phyloP scores from a whole-genome alignment of 2,888 invertebrate species.

The Biston betularia region DNA sequence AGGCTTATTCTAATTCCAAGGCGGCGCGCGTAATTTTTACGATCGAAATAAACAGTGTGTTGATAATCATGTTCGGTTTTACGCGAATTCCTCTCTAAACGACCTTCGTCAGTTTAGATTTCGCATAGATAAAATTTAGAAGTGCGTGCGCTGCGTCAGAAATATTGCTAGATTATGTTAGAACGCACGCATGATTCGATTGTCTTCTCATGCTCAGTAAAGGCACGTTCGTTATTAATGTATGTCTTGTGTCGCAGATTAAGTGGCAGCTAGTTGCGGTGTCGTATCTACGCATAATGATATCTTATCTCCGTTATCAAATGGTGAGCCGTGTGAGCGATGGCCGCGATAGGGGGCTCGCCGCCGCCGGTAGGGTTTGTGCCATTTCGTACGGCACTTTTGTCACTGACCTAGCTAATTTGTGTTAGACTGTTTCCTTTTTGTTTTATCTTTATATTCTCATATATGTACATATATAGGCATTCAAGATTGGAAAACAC shows the following conservation, averaged over 20 bases:
- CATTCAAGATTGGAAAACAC: too few species aligned
- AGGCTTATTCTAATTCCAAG: conserved; percentile 22
- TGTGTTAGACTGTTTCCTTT: too few species aligned
- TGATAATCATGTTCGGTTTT: conserved; percentile 34
- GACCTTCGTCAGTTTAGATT: conserved; percentile 43
- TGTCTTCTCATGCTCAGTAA: background rate
- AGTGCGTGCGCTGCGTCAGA: conserved; percentile 21
- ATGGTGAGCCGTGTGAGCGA: conserved; percentile 20
- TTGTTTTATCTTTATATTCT: too few species aligned
- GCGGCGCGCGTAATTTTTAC: conserved; percentile 29
- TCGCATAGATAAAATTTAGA: conserved; percentile 18
- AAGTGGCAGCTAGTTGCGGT: conserved; percentile 7
- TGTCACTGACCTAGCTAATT: background rate
- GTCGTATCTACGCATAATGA: conserved; percentile 13
- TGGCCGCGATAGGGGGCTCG: conserved; percentile 22
- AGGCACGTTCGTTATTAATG: conserved; percentile 19
- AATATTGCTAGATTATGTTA: background rate
- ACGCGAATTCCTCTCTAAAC: conserved; percentile 43
- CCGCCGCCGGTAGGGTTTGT: conserved; percentile 3
- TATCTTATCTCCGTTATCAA: conserved; percentile 28
- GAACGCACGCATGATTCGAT: conserved; percentile 14
- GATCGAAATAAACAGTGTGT: conserved; percentile 28
- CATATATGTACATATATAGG: too few species aligned
- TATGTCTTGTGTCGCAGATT: conserved; percentile 14
- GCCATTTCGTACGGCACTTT: background rate